These are phyloP conservation scores for Scaptomyza montana DNA, from an alignment of 1,140 invertebrate species.

Conservation along the genomic window DNA sequence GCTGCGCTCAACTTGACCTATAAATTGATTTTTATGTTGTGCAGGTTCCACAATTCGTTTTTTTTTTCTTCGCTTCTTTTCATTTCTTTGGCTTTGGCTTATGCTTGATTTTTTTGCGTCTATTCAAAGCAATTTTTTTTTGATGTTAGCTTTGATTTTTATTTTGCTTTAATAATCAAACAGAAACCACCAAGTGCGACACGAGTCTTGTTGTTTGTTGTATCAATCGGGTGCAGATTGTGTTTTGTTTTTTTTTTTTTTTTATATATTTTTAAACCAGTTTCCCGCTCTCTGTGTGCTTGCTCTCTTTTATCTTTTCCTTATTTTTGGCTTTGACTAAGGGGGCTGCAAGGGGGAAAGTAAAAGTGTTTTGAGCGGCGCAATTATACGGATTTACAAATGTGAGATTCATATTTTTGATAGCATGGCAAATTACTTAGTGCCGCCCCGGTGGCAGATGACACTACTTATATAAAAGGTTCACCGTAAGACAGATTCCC, in stretches of 20 bases:
- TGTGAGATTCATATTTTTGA: conserved; percentile 57
- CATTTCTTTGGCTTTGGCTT: conserved; percentile 46
- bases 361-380: conserved; percentile 69
- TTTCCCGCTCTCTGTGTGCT: conserved; percentile 24
- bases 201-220: conserved; percentile 38
- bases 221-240: conserved; percentile 29
- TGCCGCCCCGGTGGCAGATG: conserved; percentile 56
- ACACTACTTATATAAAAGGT: conserved; percentile 65
- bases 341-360: conserved; percentile 39
- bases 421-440: conserved; percentile 60
- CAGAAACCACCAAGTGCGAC: conserved; percentile 63
- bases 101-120: conserved; percentile 18
- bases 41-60: conserved; percentile 64
- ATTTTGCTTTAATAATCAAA: conserved; percentile 26
- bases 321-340: conserved; percentile 22
- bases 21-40: conserved; percentile 81
- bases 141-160: conserved; percentile 7
- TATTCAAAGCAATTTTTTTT: conserved; percentile 47
- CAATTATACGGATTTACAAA: conserved; percentile 66
- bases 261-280: conserved; percentile 50
- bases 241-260: conserved; percentile 1
- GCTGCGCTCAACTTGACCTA: conserved; percentile 76
- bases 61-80: conserved; percentile 12
- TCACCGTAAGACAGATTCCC: conserved; percentile 1
- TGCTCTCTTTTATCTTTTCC: conserved; percentile 48